A percentile compares a stretch with the other conserved stretches of the same genome.
phyloP scores from a whole-genome alignment of 2,113 vertebrate genomes.

The Spheniscus mendiculus region DNA sequence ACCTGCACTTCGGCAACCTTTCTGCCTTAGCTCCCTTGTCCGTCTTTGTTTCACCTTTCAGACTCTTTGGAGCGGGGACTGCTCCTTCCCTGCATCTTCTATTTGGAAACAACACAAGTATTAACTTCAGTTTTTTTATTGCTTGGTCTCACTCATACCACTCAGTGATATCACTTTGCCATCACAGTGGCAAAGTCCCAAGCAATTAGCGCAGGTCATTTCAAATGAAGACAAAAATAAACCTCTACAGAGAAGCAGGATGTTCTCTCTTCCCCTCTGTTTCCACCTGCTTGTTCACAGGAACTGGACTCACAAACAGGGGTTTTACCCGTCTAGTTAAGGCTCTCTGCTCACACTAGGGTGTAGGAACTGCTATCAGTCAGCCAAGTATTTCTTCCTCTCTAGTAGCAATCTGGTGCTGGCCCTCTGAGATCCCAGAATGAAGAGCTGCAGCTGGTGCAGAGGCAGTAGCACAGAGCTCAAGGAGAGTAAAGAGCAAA shows the following conservation, averaged over 20 bases:
- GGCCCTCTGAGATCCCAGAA: not conserved
- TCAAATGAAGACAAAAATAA: conserved; percentile 1
- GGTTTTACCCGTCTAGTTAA: not conserved
- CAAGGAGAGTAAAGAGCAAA: not conserved
- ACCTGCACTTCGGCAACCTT: not conserved
- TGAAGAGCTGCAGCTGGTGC: not conserved
- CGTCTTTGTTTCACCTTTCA: not conserved
- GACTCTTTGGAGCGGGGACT: not conserved
- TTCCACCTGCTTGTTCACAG: not conserved
- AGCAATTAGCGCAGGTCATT: not conserved
- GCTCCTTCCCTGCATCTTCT: not conserved
- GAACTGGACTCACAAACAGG: not conserved
- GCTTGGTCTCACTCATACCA: not conserved
- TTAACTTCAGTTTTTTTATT: not conserved
- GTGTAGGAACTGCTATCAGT: not conserved
- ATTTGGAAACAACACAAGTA: not conserved
- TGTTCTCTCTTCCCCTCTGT: not conserved
- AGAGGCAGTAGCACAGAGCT: not conserved
- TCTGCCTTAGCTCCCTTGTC: not conserved
- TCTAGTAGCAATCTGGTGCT: not conserved
- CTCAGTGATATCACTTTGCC: not conserved
- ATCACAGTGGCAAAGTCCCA: not conserved
- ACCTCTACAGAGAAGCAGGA: not conserved
- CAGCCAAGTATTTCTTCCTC: not conserved
- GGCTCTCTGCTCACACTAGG: not conserved